These are phyloP conservation scores for Notamacropus eugenii DNA, from an alignment of 2,797 vertebrate species.

Conservation along the genomic window DNA sequence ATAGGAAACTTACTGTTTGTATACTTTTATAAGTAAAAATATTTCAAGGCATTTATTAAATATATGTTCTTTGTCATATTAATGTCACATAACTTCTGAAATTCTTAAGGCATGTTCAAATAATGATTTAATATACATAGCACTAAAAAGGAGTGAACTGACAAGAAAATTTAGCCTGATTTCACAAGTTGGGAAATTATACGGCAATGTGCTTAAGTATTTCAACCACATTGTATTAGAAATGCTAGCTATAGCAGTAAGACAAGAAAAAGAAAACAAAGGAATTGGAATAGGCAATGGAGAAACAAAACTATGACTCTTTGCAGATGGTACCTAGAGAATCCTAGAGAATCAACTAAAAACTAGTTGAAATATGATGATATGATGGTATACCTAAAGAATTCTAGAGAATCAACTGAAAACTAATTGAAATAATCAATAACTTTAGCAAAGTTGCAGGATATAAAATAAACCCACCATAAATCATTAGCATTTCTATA, in stretches of 20 bases:
- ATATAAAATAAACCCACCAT: too few species aligned
- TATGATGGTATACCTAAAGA: too few species aligned
- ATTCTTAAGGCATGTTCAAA: neutral
- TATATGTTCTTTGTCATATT: neutral
- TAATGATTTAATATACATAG: neutral
- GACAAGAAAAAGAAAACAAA: neutral
- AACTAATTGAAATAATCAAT: neutral
- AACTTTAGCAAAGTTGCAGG: neutral
- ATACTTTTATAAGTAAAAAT: constrained; percentile 20
- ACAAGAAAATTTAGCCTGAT: constrained; percentile 12
- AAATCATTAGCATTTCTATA: too few species aligned
- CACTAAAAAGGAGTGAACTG: neutral
- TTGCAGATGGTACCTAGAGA: too few species aligned
- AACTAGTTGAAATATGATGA: neutral
- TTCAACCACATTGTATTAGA: neutral
- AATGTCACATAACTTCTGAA: constrained; percentile 36
- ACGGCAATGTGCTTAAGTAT: constrained; percentile 2
- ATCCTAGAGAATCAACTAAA: neutral
- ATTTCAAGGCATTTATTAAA: constrained; percentile 29
- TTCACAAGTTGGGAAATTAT: constrained; percentile 4
- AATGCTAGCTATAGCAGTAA: neutral
- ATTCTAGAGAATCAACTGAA: neutral
- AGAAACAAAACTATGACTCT: neutral
- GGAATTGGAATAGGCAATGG: neutral
- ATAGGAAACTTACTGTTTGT: neutral